phyloP scores from a whole-genome alignment of 2,888 invertebrate genomes.

The Lycocerus yunnanus region DNA sequence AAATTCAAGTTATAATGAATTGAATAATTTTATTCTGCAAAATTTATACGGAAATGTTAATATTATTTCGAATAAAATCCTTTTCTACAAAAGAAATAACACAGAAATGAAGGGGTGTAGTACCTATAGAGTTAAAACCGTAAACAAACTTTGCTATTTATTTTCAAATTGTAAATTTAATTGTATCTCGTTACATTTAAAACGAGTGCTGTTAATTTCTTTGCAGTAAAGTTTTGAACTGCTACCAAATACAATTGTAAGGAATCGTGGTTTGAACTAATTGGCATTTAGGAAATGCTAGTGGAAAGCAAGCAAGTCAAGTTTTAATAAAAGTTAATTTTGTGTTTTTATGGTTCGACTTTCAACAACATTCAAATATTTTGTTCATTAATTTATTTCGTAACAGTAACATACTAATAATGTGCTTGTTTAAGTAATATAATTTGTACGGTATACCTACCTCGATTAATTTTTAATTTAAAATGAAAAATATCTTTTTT shows the following conservation, averaged over 20 bases:
- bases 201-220: background rate
- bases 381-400: background rate
- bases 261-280: background rate
- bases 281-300: background rate
- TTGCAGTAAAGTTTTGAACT: background rate
- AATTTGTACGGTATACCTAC: background rate
- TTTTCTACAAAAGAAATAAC: background rate
- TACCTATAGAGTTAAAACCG: background rate
- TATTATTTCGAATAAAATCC: background rate
- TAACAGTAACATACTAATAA: background rate
- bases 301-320: background rate
- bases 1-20: background rate
- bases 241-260: background rate
- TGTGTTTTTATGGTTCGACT: background rate
- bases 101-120: background rate
- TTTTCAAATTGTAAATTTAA: background rate
- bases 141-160: background rate
- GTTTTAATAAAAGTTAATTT: background rate
- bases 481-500: background rate
- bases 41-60: background rate
- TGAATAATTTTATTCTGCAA: background rate
- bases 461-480: background rate
- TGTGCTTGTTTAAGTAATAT: background rate
- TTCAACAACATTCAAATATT: background rate
- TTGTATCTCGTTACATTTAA: background rate